Conservation (phyloP, 2,113 vertebrate genomes). For the Hemibagrus wyckioides region DNA sequence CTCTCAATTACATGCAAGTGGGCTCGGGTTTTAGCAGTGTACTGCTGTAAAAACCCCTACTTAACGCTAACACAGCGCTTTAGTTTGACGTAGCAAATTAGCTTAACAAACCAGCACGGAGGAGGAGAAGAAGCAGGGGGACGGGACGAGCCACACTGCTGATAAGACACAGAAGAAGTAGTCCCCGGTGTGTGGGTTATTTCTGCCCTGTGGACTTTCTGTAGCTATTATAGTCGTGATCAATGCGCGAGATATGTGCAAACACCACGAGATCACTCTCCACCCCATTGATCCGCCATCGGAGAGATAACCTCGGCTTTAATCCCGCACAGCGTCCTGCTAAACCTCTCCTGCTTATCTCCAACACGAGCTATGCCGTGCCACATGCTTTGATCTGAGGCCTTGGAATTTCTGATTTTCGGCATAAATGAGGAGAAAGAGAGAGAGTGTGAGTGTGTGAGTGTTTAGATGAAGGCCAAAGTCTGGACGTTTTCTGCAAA, state of each 20-base stretch:
- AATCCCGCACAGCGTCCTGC: not conserved
- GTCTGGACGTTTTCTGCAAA: not conserved
- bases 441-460: not conserved
- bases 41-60: not conserved
- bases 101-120: not conserved
- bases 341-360: conserved; percentile 5
- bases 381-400: not conserved
- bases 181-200: not conserved
- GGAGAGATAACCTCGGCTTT: conserved; percentile 27
- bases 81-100: too few species aligned
- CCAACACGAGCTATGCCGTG: not conserved
- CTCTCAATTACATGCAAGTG: not conserved
- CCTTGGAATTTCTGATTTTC: not conserved
- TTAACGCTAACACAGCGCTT: not conserved
- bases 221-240: conserved; percentile 19
- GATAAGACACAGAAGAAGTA: not conserved
- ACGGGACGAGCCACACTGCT: too few species aligned
- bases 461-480: conserved; percentile 20
- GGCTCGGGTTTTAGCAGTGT: not conserved
- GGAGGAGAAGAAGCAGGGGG: not conserved
- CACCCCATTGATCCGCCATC: conserved; percentile 32
- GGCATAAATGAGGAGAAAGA: not conserved
- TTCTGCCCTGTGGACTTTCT: conserved; percentile 28
- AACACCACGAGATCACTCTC: conserved; percentile 33
- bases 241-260: conserved; percentile 45